These are phyloP conservation scores for Rutilus rutilus DNA, from an alignment of 2,113 vertebrate genomes.

Conservation along the genomic window DNA sequence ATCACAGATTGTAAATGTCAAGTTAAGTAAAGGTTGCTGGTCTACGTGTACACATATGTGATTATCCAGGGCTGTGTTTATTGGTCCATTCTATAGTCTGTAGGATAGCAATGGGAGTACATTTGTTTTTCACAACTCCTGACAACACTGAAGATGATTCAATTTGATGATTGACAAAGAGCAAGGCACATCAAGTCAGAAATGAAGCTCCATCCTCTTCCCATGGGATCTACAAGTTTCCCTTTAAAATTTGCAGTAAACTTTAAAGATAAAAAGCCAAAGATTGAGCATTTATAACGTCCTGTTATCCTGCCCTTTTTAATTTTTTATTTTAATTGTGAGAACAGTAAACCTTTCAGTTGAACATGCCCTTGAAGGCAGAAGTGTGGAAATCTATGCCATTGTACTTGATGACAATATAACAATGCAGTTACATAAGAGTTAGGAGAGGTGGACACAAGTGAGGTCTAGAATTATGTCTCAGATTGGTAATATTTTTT, in stretches of 20 bases:
- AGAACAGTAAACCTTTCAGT: background rate
- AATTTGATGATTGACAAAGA: slow-evolving; percentile 30
- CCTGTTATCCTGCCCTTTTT: background rate
- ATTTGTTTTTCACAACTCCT: background rate
- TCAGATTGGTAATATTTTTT: background rate
- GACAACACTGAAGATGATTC: background rate
- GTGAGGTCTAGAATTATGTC: background rate
- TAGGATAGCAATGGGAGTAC: slow-evolving; percentile 25
- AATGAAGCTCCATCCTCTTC: background rate
- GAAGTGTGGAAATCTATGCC: background rate
- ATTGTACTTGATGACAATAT: background rate
- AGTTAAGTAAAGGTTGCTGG: slow-evolving; percentile 44
- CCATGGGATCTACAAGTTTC: background rate
- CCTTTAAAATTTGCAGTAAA: background rate
- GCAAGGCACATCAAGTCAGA: slow-evolving; percentile 86
- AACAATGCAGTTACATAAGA: background rate
- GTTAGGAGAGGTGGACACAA: background rate
- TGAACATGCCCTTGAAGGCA: background rate
- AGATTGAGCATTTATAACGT: background rate
- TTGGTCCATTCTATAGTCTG: slow-evolving; percentile 40
- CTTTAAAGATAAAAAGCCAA: slow-evolving; percentile 26
- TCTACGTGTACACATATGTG: background rate
- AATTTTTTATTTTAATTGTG: background rate
- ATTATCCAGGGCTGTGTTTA: slow-evolving; percentile 37
- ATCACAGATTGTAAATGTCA: background rate